These are phyloP conservation scores for Pundamilia nyererei DNA, from an alignment of 2,113 vertebrate genomes.

Conservation along the genomic window DNA sequence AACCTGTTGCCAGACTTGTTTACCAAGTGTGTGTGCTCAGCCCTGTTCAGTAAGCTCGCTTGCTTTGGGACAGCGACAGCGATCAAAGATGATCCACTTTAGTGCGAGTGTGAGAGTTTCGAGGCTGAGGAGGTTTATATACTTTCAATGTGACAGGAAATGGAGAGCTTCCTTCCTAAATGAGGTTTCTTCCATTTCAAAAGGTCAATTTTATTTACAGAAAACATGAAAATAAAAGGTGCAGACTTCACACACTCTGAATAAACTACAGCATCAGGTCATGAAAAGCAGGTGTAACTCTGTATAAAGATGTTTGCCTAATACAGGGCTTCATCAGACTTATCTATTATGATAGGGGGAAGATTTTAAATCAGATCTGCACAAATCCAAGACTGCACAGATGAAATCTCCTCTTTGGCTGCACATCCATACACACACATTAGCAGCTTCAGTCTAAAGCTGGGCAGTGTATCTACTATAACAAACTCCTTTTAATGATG, in stretches of 20 bases:
- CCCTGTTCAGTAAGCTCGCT: not conserved
- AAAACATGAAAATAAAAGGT: not conserved
- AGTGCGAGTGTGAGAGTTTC: not conserved
- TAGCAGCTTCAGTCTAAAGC: not conserved
- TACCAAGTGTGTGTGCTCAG: not conserved
- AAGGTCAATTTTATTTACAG: no score
- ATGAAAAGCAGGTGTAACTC: not conserved
- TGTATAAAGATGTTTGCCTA: not conserved
- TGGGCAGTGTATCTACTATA: not conserved
- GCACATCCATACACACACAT: not conserved
- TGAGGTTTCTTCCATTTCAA: no score
- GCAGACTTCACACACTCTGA: not conserved
- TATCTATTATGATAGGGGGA: not conserved
- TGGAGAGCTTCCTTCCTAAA: no score
- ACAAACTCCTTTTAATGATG: not conserved
- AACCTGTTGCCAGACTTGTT: conserved; percentile 23
- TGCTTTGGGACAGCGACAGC: not conserved
- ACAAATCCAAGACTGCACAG: not conserved
- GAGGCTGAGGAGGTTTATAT: not conserved
- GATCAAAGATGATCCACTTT: not conserved
- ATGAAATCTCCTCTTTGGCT: not conserved
- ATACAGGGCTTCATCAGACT: not conserved
- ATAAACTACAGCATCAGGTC: not conserved
- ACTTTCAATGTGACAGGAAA: not conserved
- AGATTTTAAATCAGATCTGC: not conserved